A percentile compares a stretch with the other conserved stretches of the same genome.
These are phyloP conservation scores for Dendrolimus pini DNA, from an alignment of 2,888 invertebrate genomes.

Conservation along the genomic window DNA sequence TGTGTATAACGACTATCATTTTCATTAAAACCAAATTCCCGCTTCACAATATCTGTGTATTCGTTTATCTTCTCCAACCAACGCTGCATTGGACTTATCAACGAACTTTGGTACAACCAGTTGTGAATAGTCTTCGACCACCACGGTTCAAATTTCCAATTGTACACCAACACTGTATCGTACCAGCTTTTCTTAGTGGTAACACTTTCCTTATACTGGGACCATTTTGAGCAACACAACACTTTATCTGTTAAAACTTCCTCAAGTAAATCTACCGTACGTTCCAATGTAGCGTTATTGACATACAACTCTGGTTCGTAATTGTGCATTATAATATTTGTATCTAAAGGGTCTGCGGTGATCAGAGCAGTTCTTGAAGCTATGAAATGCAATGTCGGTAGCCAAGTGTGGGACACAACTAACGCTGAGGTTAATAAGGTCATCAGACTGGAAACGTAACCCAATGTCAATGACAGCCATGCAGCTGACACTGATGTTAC, in stretches of 20 bases:
- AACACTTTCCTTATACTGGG: constrained; percentile 23
- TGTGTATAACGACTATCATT: not conserved
- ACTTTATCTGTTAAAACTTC: constrained; percentile 18
- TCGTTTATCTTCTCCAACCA: constrained; percentile 51
- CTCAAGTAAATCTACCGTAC: constrained; percentile 12
- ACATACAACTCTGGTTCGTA: constrained; percentile 16
- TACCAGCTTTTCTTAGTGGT: constrained; percentile 26
- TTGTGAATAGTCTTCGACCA: constrained; percentile 43
- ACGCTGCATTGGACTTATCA: constrained; percentile 50
- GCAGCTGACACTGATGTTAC: constrained; percentile 19
- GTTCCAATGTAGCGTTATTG: constrained; percentile 25
- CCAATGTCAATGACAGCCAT: constrained; percentile 21
- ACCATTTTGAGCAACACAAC: constrained; percentile 48
- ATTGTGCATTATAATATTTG: constrained; percentile 20
- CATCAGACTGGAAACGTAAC: constrained; percentile 22
- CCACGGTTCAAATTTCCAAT: constrained; percentile 44
- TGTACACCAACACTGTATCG: constrained; percentile 26
- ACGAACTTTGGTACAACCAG: constrained; percentile 54
- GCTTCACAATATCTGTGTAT: constrained; percentile 26
- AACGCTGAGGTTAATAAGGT: constrained; percentile 36
- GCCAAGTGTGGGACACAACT: constrained; percentile 25
- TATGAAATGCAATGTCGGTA: constrained; percentile 16
- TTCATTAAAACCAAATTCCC: not conserved
- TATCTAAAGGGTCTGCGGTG: constrained; percentile 9
- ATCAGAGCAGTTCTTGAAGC: constrained; percentile 16